Evolutionary conservation across 2,797 vertebrate genomes (phyloP).

Genomic region (Natrix natrix): DNA sequence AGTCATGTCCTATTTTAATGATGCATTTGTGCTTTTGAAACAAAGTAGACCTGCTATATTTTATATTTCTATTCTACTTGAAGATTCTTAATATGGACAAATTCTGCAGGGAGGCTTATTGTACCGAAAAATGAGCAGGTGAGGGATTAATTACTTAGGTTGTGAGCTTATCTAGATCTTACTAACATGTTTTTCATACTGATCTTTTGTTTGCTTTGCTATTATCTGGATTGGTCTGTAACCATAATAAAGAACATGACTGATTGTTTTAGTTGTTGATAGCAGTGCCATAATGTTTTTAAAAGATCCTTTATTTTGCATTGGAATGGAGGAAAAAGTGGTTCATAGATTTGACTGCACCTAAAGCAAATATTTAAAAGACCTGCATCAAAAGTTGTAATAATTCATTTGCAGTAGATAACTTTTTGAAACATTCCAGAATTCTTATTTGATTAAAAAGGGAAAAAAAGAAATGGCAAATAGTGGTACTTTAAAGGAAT

Average conservation of each 20-base stretch:
- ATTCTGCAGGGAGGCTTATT: not conserved
- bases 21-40: not conserved
- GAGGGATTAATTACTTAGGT: not conserved
- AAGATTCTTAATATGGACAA: not conserved
- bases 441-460: not conserved
- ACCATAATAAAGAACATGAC: not conserved
- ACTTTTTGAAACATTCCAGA: not conserved
- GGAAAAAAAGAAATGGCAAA: not conserved
- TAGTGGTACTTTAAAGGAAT: not conserved
- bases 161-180: not conserved
- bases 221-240: not conserved
- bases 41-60: not conserved
- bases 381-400: conserved; percentile 7
- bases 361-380: conserved; percentile 3
- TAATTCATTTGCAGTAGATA: conserved; percentile 14
- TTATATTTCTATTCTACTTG: not conserved
- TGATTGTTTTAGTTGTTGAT: conserved; percentile 9
- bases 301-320: conserved; percentile 13
- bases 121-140: not conserved
- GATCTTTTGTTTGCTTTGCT: not conserved
- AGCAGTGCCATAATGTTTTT: not conserved
- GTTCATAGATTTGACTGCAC: not conserved
- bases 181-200: not conserved
- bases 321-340: conserved; percentile 24
- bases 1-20: not conserved